Conservation (phyloP, 2,888 invertebrate genomes). For the Cosmorhoe ocellata region DNA sequence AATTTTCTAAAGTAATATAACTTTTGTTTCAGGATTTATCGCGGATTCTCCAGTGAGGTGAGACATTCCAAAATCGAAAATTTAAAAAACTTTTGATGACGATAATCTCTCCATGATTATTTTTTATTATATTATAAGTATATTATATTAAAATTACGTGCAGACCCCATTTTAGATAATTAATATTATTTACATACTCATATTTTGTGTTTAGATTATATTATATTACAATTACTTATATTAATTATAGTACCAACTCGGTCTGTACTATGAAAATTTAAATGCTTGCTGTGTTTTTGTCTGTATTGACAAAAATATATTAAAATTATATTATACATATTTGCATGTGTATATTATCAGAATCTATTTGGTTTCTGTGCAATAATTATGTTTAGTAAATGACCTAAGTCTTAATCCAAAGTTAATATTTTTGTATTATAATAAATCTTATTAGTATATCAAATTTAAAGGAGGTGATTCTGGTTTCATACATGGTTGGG, state of each 20-base stretch:
- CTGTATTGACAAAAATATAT: neutral
- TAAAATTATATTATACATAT: neutral
- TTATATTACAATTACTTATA: slow-evolving; percentile 7
- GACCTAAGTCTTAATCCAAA: slow-evolving; percentile 23
- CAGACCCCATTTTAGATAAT: slow-evolving; percentile 30
- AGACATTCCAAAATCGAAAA: slow-evolving; percentile 67
- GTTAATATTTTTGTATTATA: slow-evolving; percentile 13
- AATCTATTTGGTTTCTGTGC: neutral
- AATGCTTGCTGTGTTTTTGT: slow-evolving; percentile 24
- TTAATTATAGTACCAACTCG: slow-evolving; percentile 20
- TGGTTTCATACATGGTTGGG: too few species aligned
- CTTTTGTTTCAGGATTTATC: slow-evolving; percentile 63
- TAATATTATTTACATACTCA: slow-evolving; percentile 30
- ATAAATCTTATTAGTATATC: too few species aligned
- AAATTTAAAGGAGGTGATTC: too few species aligned
- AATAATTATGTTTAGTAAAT: slow-evolving; percentile 10
- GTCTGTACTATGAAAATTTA: slow-evolving; percentile 26
- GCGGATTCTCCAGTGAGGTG: slow-evolving; percentile 73
- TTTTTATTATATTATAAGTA: slow-evolving; percentile 40
- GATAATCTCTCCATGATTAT: slow-evolving; percentile 66
- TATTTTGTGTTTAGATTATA: slow-evolving; percentile 23
- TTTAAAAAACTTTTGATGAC: slow-evolving; percentile 56
- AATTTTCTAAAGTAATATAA: neutral
- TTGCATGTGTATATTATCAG: neutral
- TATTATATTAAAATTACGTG: slow-evolving; percentile 28